Percentiles rank a stretch among this genome's conserved stretches.
phyloP scores from a whole-genome alignment of 2,888 invertebrate genomes.

The Trachelus stipa region DNA sequence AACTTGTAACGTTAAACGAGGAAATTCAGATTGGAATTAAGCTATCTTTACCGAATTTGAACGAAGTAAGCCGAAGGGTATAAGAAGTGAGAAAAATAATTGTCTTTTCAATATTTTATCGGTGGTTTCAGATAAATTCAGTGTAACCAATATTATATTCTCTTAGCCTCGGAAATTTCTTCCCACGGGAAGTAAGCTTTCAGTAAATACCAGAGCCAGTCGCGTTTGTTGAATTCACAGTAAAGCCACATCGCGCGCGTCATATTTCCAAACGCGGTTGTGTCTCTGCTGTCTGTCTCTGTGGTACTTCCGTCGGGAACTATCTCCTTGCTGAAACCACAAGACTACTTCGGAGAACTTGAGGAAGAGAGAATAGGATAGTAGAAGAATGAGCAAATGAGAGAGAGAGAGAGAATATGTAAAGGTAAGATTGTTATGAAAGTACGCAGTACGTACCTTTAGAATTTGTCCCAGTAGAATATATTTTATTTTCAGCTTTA shows the following conservation, averaged over 20 bases:
- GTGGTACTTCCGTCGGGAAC: neutral
- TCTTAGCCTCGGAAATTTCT: neutral
- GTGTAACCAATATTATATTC: neutral
- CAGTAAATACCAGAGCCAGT: neutral
- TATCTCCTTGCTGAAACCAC: neutral
- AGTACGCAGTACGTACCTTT: neutral
- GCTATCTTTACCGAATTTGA: neutral
- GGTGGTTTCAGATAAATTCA: neutral
- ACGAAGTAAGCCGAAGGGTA: neutral
- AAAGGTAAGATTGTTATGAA: conserved; percentile 6
- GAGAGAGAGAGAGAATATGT: conserved; percentile 17
- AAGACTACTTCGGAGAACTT: neutral
- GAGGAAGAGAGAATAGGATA: neutral
- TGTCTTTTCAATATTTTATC: neutral
- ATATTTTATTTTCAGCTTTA: neutral
- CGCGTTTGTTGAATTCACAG: neutral
- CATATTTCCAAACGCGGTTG: neutral
- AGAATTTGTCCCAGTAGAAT: neutral
- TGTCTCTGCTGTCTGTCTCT: neutral
- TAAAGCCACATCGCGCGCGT: neutral
- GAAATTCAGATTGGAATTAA: neutral
- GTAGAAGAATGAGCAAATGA: neutral
- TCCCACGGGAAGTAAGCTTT: neutral
- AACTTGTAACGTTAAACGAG: neutral
- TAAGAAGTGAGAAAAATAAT: neutral